A percentile compares a stretch with the other conserved stretches of the same genome.
phyloP scores from a whole-genome alignment of 2,888 invertebrate genomes.

The Pachycephus smyrnensis region DNA sequence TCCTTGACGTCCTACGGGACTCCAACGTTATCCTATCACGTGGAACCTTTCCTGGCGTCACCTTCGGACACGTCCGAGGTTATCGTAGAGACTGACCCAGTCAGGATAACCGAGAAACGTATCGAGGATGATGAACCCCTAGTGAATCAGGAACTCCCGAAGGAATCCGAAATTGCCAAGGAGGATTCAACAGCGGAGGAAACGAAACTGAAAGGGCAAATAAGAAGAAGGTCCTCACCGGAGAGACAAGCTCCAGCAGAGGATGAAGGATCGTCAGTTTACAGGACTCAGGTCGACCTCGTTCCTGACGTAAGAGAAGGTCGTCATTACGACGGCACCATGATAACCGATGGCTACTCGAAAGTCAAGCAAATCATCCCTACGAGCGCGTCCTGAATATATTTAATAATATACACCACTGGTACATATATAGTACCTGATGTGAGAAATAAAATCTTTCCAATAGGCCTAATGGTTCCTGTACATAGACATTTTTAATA shows the following conservation, averaged over 20 bases:
- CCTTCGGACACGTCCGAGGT: slow-evolving; percentile 7
- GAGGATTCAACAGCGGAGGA: slow-evolving; percentile 7
- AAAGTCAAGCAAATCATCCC: slow-evolving; percentile 12
- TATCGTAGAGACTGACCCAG: not conserved
- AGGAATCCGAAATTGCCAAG: not conserved
- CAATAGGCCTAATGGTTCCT: no score
- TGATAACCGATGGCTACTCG: slow-evolving; percentile 14
- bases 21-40: slow-evolving; percentile 14
- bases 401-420: no score
- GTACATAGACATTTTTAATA: no score
- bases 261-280: slow-evolving; percentile 7
- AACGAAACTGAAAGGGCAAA: slow-evolving; percentile 1
- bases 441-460: no score
- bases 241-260: slow-evolving; percentile 16
- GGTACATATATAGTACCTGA: no score
- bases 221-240: slow-evolving; percentile 2
- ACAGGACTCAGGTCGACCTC: slow-evolving; percentile 13
- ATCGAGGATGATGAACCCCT: not conserved
- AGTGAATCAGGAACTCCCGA: not conserved
- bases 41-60: slow-evolving; percentile 6
- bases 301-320: slow-evolving; percentile 16
- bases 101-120: not conserved
- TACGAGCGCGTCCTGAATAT: not conserved
- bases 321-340: slow-evolving; percentile 14
- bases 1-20: slow-evolving; percentile 19